Percentiles rank a stretch among this genome's conserved stretches.
These are phyloP conservation scores for Encarsia formosa DNA, from an alignment of 2,888 invertebrate genomes.

Conservation along the genomic window DNA sequence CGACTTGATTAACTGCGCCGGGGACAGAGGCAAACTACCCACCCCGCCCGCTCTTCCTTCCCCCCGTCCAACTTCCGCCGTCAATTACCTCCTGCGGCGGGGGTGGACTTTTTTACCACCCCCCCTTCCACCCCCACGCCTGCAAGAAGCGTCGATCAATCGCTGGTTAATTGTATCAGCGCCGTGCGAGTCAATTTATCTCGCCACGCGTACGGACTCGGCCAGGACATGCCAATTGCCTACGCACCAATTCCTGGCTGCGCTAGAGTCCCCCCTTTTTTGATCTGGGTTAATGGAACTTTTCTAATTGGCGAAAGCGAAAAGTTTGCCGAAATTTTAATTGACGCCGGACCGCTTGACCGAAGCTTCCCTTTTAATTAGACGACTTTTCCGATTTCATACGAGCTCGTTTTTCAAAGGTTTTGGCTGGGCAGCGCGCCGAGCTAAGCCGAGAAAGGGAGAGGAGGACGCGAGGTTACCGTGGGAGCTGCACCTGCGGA, in stretches of 20 bases:
- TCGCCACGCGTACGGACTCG: neutral
- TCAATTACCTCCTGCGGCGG: neutral
- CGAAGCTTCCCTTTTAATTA: conserved; percentile 11
- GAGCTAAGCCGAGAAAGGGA: neutral
- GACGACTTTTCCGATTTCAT: neutral
- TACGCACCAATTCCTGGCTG: neutral
- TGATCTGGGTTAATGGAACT: conserved; percentile 26
- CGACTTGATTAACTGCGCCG: conserved; percentile 27
- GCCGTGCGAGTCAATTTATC: conserved; percentile 26
- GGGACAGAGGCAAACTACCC: neutral
- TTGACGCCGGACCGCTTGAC: conserved; percentile 9
- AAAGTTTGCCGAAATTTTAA: conserved; percentile 22
- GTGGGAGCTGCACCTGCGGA: conserved; percentile 10
- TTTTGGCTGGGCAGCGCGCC: neutral
- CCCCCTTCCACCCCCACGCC: neutral
- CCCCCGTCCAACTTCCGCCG: neutral
- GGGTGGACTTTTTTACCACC: neutral
- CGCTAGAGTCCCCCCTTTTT: neutral
- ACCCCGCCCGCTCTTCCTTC: neutral
- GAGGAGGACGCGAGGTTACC: conserved; percentile 10
- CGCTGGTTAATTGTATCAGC: conserved; percentile 24
- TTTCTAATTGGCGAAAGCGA: conserved; percentile 23
- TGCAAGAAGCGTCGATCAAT: conserved; percentile 15
- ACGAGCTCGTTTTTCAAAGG: neutral
- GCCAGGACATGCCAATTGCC: conserved; percentile 25